These are phyloP conservation scores for Diadumene lineata DNA, from an alignment of 92 coral and sea anemone species.

Conservation along the genomic window DNA sequence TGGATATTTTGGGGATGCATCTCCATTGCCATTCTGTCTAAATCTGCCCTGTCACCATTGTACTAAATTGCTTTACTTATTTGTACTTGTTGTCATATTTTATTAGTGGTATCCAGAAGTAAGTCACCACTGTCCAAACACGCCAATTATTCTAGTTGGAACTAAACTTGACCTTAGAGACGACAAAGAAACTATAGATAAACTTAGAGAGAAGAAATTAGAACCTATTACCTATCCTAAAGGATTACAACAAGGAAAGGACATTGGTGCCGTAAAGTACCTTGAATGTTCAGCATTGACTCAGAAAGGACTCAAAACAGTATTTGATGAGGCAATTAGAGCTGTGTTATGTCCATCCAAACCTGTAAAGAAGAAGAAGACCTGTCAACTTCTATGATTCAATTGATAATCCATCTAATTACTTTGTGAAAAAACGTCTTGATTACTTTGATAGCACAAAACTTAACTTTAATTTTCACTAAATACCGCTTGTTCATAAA, in stretches of 20 bases:
- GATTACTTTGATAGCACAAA: slow-evolving; percentile 17
- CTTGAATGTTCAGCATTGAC: slow-evolving; percentile 95
- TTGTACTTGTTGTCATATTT: too few relatives aligned
- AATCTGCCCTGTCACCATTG: background rate
- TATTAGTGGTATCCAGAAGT: slow-evolving; percentile 94
- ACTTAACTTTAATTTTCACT: background rate
- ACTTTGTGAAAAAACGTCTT: slow-evolving; percentile 2
- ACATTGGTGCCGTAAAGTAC: slow-evolving; percentile 83
- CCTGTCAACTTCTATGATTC: slow-evolving; percentile 39
- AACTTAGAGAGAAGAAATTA: slow-evolving; percentile 76
- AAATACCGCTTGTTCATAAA: slow-evolving; percentile 6
- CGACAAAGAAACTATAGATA: slow-evolving; percentile 82
- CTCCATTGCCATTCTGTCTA: too few relatives aligned
- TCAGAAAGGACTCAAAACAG: slow-evolving; percentile 80
- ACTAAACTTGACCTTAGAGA: slow-evolving; percentile 91
- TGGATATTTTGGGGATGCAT: too few relatives aligned
- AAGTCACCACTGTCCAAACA: slow-evolving; percentile 90
- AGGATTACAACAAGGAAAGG: slow-evolving; percentile 76
- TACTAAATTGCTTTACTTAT: too few relatives aligned
- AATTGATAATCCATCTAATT: background rate
- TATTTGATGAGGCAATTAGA: slow-evolving; percentile 88
- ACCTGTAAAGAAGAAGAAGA: slow-evolving; percentile 35
- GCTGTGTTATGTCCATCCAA: slow-evolving; percentile 77
- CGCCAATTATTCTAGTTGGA: slow-evolving; percentile 92
- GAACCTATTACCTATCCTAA: slow-evolving; percentile 67